Base-by-base conservation (phyloP, 2,888 invertebrate genomes). In the Sphaerophoria rueppellii region DNA sequence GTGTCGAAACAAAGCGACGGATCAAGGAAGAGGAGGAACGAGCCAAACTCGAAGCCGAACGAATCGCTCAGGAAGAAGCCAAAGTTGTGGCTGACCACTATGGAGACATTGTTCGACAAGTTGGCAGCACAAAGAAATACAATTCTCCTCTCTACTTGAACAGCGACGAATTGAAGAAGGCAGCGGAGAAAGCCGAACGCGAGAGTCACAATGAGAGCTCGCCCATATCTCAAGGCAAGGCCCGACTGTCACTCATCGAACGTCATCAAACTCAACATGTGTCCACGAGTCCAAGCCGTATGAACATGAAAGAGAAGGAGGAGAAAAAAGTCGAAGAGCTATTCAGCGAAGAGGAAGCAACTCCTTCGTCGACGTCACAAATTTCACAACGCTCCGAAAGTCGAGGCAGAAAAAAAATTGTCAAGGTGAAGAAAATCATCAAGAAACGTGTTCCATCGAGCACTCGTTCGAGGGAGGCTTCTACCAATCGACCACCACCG, bases 51-150 rank as follows among this genome's bases (percentile, higher is more conserved):
- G 90, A 91, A 76, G 89, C 89, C 7, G 89, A 90, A 48, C 87
- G 89, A 4, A 81, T 90, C 3, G 90, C 90, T 89, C 81, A 93
- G 63, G 95, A 96, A 87, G 95, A 95, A 90, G 93, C 94, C 0
- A 94, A 93, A 89, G 95, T 95, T 0, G 94, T 95, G 0, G 95
- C 95, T 14, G 96, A 96, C 91, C 95, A 96, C 89, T 97, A 97
- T 88, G 95, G 95, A 16, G 96, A 95, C 89, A 95, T 97, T 86
- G 95, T 97, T 1, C 94, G 94, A 88, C 95, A 95, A 89, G 95
- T 95, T 88, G 95, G 95, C 12, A 92, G 91, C 75, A 92, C 92
- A 14, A 90, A 92, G 6, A 89, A 91, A 60, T 90, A 89, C 69
- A 90, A 90, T 52, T 92, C 93, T 11, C 93, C 93, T 0, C 90